A percentile compares a stretch with the other conserved stretches of the same genome.
These are phyloP conservation scores for Acropternis orthonyx DNA, from an alignment of 2,797 vertebrate genomes.

Conservation along the genomic window DNA sequence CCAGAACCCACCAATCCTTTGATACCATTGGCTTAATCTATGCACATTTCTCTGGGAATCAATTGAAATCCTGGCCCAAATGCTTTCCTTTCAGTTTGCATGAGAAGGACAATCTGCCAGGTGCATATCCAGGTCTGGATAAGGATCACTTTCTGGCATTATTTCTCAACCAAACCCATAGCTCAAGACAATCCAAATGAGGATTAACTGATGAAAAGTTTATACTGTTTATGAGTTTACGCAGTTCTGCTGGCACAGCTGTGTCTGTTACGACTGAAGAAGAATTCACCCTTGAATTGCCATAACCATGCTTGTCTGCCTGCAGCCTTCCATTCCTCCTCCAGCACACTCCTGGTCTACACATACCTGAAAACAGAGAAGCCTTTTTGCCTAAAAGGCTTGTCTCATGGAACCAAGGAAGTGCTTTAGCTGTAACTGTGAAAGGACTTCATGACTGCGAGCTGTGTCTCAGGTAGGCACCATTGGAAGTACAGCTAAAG, in stretches of 20 bases:
- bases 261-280: not conserved
- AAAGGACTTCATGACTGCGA: not conserved
- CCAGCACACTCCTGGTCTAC: not conserved
- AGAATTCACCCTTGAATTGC: not conserved
- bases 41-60: not conserved
- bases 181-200: not conserved
- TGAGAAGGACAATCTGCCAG: not conserved
- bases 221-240: constrained; percentile 21
- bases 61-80: not conserved
- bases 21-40: not conserved
- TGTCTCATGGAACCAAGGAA: not conserved
- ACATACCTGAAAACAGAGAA: not conserved
- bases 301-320: fast-evolving
- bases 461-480: not conserved
- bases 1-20: not conserved
- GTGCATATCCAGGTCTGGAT: not conserved
- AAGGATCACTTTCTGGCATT: not conserved
- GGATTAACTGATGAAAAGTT: constrained; percentile 2
- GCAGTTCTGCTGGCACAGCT: not conserved
- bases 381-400: not conserved
- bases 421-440: not conserved
- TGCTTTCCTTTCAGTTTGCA: not conserved
- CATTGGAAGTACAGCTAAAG: not conserved
- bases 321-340: not conserved
- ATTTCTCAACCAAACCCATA: not conserved